Conservation (phyloP, 2,888 invertebrate species). For the Meghimatium bilineatum region DNA sequence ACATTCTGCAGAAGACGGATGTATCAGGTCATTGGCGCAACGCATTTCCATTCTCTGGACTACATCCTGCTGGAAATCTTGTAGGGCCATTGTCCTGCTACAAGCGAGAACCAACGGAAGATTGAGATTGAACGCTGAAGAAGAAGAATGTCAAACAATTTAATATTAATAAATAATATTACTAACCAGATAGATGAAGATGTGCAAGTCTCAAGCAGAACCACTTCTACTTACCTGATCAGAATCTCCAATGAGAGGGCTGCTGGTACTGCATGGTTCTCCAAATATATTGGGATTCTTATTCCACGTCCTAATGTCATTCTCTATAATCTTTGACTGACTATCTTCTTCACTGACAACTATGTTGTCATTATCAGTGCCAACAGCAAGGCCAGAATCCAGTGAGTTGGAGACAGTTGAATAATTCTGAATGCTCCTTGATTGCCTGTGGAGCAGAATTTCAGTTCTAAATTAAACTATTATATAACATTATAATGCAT, state of each 20-base stretch:
- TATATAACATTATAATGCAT: not conserved
- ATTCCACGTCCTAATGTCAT: not conserved
- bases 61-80: too few relatives aligned
- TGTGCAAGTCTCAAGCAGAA: too few relatives aligned
- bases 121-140: too few relatives aligned
- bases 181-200: too few relatives aligned
- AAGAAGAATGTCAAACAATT: too few relatives aligned
- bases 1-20: too few relatives aligned
- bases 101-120: too few relatives aligned
- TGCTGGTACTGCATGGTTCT: constrained; percentile 29
- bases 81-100: too few relatives aligned
- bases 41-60: too few relatives aligned
- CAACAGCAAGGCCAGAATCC: constrained; percentile 42
- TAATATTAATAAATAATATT: too few relatives aligned
- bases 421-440: not conserved
- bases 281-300: constrained; percentile 11
- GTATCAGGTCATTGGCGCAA: too few relatives aligned
- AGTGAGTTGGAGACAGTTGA: not conserved
- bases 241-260: constrained; percentile 8
- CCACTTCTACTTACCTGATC: constrained; percentile 2
- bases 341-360: not conserved
- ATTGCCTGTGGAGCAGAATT: not conserved
- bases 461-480: not conserved
- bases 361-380: constrained; percentile 2
- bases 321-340: not conserved